These are phyloP conservation scores for Papilio gigon DNA, from an alignment of 2,888 invertebrate genomes.

Conservation along the genomic window DNA sequence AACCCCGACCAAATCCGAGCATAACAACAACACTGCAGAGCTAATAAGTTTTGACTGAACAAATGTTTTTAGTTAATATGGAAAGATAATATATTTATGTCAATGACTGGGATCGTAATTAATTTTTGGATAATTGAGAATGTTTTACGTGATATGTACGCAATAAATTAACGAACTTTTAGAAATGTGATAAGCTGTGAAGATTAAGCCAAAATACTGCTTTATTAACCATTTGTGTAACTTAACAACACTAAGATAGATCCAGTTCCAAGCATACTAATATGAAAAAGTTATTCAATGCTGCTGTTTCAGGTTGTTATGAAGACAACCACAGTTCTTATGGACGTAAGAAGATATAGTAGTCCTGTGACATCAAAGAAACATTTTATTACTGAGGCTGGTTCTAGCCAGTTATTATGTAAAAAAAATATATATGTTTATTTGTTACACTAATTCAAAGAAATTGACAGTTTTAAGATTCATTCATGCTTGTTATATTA, in stretches of 20 bases:
- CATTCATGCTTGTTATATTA: conserved; percentile 32
- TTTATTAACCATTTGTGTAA: conserved; percentile 17
- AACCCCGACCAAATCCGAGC: conserved; percentile 68
- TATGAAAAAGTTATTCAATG: neutral
- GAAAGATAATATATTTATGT: conserved; percentile 54
- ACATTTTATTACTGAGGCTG: neutral
- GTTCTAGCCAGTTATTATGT: neutral
- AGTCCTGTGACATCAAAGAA: neutral
- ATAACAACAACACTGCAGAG: conserved; percentile 86
- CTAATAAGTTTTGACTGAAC: conserved; percentile 91
- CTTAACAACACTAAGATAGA: neutral
- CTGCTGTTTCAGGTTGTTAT: neutral
- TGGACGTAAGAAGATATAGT: neutral
- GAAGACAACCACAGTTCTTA: neutral
- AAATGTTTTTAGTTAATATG: conserved; percentile 37
- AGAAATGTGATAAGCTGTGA: conserved; percentile 35
- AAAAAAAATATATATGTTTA: neutral
- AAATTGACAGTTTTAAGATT: conserved; percentile 32
- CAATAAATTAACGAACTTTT: conserved; percentile 30
- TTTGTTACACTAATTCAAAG: neutral
- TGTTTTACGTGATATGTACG: conserved; percentile 25
- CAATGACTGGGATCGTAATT: conserved; percentile 26
- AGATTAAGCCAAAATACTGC: conserved; percentile 20
- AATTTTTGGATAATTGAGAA: conserved; percentile 24
- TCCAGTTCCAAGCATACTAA: neutral